Base-by-base conservation (phyloP, 2,113 vertebrate species). In the Crotalus tigris region DNA sequence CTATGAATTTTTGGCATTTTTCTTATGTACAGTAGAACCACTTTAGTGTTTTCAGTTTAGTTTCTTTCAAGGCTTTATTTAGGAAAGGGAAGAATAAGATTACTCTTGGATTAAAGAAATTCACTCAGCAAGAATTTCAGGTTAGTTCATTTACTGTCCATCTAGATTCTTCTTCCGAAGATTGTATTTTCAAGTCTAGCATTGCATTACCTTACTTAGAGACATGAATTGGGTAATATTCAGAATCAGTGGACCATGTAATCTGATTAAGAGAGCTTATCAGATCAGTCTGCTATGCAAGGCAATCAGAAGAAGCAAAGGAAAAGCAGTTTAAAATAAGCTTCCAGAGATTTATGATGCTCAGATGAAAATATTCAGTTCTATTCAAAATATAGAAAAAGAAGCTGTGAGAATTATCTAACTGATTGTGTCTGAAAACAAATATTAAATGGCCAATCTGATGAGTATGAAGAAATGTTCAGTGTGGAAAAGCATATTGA, bases 191-290 rank as follows among this genome's bases (percentile, higher is more conserved):
- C 46, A 93, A 69, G 89, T 49, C 26, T 10, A 54, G 81, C 81
- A 64, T 55, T 93, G 92, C 64, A 85, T 55, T 49, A 49, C 55
- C 89, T 90, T 59, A 86, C 90, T 93, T 86, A 90, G 75, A 93
- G 69, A 90, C 85, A 85, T 87, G 92, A 93, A 93, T 86, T 13
- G 81, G 88, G 81, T 90, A 93, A 93, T 90, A 90, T 93, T 90
- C 92, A 93, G 92, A 90, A 86, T 93, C 92, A 90, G 89, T 64
- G 46, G 46, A 85, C 89, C 81, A 8, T 90, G 57, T 93, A 87
- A 93, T 93, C 89, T 93, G 89, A 93, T 93, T 90, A 90, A 90
- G 81, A 86, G 90, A 90, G 89, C 44, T 90, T 61, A 90, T 93
- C 92, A 93, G 92, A 93, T 93, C 92, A 86, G 61, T 90, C 89